Percentiles rank a stretch among this genome's conserved stretches.
These are phyloP conservation scores for Drosophila borealis DNA, from an alignment of 2,888 invertebrate species.

Conservation along the genomic window DNA sequence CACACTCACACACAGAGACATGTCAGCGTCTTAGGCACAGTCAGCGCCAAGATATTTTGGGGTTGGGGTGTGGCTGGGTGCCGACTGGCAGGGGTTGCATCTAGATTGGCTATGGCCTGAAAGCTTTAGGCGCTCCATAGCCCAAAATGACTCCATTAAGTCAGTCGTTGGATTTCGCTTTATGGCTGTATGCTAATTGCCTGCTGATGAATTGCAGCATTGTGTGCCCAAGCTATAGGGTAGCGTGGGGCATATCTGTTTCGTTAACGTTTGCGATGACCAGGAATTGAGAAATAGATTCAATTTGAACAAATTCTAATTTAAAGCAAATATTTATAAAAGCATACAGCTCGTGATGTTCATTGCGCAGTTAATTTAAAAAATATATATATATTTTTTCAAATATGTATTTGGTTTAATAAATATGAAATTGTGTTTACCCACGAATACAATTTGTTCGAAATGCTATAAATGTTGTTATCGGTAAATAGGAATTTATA, in stretches of 20 bases:
- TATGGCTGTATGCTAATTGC: slow-evolving; percentile 62
- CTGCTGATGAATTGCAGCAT: slow-evolving; percentile 64
- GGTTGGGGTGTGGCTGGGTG: slow-evolving; percentile 26
- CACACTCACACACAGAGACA: not conserved
- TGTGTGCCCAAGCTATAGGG: not conserved
- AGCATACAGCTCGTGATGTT: too few species aligned
- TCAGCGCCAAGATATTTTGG: slow-evolving; percentile 24
- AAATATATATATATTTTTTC: too few species aligned
- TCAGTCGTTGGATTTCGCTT: slow-evolving; percentile 36
- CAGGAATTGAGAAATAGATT: not conserved
- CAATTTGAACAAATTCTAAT: not conserved
- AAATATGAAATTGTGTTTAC: too few species aligned
- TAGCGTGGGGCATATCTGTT: not conserved
- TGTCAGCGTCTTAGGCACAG: slow-evolving; percentile 10
- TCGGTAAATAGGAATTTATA: too few species aligned
- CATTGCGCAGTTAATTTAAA: too few species aligned
- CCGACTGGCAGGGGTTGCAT: slow-evolving; percentile 1
- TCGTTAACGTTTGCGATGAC: not conserved
- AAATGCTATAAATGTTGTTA: too few species aligned
- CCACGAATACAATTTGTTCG: too few species aligned
- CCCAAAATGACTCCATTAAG: slow-evolving; percentile 66
- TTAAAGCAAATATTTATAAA: too few species aligned
- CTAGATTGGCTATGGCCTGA: slow-evolving; percentile 19
- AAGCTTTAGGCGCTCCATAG: slow-evolving; percentile 31
- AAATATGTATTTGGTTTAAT: too few species aligned